Evolutionary conservation across 2,888 invertebrate species (phyloP), one percentile per base, ranked within the genome.

Genomic region (Phrixothrix hirtus): DNA sequence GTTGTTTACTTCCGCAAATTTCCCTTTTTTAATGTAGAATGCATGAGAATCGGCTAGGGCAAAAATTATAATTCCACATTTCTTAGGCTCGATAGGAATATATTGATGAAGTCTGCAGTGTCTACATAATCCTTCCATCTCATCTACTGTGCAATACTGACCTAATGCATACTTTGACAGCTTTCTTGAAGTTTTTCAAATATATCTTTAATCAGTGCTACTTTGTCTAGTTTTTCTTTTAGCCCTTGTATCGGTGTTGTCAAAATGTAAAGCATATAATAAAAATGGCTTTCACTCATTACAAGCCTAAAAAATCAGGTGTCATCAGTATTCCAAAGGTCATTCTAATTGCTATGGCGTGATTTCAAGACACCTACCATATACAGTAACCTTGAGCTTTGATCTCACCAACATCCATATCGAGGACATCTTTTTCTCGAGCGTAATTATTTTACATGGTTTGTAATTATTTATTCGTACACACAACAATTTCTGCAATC

Each of bases 1-100:
- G 49, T 26, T 49, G 57, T 34, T 57, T 48, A 9, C 59, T 46
- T 5, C 43, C 44, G 39, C 55, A 58, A 15, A 55, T 37, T 36
- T 57, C 44, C 26, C 55, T 13, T 13, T 58, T 59, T 9, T 2
- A 1, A 30, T 46, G 36, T 58, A 58, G 15, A 38, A 37, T n/a
- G 25, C 31, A 16, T 37, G 9, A 7, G 42, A 2, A 37, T 57
- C 59, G 4, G 17, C 31, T n/a, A 55, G 26, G 6, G 57, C 32
- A 35, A 51, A 57, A 10, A 48, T 13, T 39, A 57, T 51, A 6
- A 57, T 43, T 1, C 51, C 44, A 35, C 57, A 57, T 25, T 57
- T 59, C 12, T 25, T 48, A 13, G 62, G 58, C 32, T 65, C 59
- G n/a, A 31, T 35, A 3, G 63, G 58, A 6, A 62, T 62, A 35